Evolutionary conservation across 2,797 vertebrate genomes (phyloP), one percentile per base, ranked within the genome.

Genomic region (Enoplosus armatus): DNA sequence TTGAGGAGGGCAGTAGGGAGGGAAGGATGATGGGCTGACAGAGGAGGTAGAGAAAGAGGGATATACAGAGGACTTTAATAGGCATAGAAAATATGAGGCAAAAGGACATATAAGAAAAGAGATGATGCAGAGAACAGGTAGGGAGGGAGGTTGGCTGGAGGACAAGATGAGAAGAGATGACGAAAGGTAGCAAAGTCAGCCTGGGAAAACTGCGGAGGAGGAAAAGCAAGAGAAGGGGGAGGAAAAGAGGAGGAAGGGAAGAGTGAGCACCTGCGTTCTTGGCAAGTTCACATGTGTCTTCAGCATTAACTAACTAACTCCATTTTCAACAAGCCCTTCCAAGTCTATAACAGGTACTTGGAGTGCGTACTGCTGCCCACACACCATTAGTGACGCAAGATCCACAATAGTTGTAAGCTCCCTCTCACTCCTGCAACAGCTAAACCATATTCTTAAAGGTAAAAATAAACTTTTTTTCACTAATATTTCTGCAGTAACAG

Each of bases 161-260:
- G 79, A 84, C 47, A 71, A 72, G 76, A 75, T 82, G 54, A 82
- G 67, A 84, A n/a, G 47, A 68, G 58, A 62, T 66, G 50, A 76
- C 35, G 16, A 73, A 75, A 83, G 53, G 33, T 67, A 31, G 45
- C 29, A 14, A 73, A 71, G 35, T 33, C 65, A 64, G 31, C 15
- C 63, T 77, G 54, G 54, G 53, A 82, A n/a, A 53, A 65, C 50
- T 65, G 24, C 59, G 29, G 61, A 35, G 56, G 45, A 72, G 39
- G 26, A 76, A 47, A 45, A 48, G 35, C 7, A 2, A 56, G 59
- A 70, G 41, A 43, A 55, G 33, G 31, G 10, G 3, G 53, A 31
- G 6, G 35, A 14, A 41, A 27, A 6, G 27, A 65, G 15, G 58
- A 51, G 20, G 50, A 56, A n/a, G 22, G 26, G 22, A 12, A 24